Evolutionary conservation across 2,113 vertebrate genomes (phyloP).

Genomic region (Callionymus lyra): DNA sequence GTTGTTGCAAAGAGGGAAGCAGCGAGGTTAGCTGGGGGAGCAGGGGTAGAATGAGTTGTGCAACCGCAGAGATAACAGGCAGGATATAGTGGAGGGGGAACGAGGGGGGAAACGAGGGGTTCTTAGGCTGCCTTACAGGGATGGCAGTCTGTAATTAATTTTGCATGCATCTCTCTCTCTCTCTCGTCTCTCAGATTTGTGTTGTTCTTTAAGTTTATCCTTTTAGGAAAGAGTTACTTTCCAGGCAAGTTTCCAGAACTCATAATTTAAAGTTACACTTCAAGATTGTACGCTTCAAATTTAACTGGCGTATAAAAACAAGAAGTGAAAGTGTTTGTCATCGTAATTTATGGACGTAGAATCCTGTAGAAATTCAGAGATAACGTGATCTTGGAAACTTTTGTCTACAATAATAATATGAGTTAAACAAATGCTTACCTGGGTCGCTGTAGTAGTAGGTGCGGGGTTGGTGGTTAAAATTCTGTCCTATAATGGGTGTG

Average conservation of each 20-base stretch:
- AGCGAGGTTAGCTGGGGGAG: constrained; percentile 32
- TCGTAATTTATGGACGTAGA: too few relatives aligned
- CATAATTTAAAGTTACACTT: too few relatives aligned
- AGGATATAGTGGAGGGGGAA: constrained; percentile 5
- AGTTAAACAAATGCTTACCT: too few relatives aligned
- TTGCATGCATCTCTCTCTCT: constrained; percentile 51
- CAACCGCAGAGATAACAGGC: constrained; percentile 30
- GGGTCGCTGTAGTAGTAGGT: too few relatives aligned
- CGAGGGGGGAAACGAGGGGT: constrained; percentile 1
- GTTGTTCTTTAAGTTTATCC: constrained; percentile 42
- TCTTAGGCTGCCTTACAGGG: constrained; percentile 38
- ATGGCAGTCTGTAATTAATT: constrained; percentile 58
- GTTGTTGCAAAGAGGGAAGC: constrained; percentile 33
- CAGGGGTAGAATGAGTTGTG: constrained; percentile 34
- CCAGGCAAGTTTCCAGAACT: constrained; percentile 4
- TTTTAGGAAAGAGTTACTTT: constrained; percentile 43
- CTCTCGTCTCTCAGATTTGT: constrained; percentile 36
- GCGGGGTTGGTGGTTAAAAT: too few relatives aligned
- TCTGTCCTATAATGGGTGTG: too few relatives aligned
- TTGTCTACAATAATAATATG: too few relatives aligned
- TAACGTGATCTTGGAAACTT: too few relatives aligned
- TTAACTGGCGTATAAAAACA: too few relatives aligned
- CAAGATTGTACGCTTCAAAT: too few relatives aligned
- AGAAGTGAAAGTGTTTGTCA: too few relatives aligned
- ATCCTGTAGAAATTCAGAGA: too few relatives aligned